Evolutionary conservation across 2,113 vertebrate genomes (phyloP), one percentile per base, ranked within the genome.

Genomic region (Myxocyprinus asiaticus): DNA sequence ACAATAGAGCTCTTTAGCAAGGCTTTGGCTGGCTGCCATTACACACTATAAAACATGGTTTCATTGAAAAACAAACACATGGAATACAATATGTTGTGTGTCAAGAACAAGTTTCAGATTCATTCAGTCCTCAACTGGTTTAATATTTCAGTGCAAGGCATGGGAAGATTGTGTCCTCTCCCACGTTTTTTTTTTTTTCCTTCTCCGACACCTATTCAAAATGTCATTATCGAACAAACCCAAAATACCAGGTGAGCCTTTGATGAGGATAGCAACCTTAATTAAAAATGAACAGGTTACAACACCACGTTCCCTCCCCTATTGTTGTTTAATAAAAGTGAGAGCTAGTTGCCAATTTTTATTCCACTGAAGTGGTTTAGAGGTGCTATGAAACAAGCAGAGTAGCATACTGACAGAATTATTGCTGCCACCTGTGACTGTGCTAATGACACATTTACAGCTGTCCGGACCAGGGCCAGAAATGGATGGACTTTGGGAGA

Each of bases 261-360:
- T 83, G 83, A 77, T 80, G 14, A 53, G 4, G 62, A 17, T 83
- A 68, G 80, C 82, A 33, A 1, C 22, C 22, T 88, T 73, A 85
- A 85, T 88, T 89, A 92, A 91, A 91, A 84, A 88, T 86, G 84
- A 82, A 88, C 86, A 12, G 85, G 88, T 89, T 88, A 90, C 85
- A 85, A 88, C 88, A 89, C 67, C 66, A 59, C 76, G 83, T 75
- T 65, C 55, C 84, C 73, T 55, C 82, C 80, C 87, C 85, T 79
- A 85, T 75, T 80, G 82, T 83, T 89, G 74, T 82, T 84, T 79
- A 2, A 58, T 66, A 65, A 75, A 80, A 50, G 48, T 45, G 42
- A 3, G 33, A 4, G 7, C 22, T 80, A 33, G 22, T 1, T 33
- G 22, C 22, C 22, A 33, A 33, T 86, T 86, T 87, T 84, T 64